Evolutionary conservation across 2,797 vertebrate species (phyloP).

Genomic region (Xerus rutilus): DNA sequence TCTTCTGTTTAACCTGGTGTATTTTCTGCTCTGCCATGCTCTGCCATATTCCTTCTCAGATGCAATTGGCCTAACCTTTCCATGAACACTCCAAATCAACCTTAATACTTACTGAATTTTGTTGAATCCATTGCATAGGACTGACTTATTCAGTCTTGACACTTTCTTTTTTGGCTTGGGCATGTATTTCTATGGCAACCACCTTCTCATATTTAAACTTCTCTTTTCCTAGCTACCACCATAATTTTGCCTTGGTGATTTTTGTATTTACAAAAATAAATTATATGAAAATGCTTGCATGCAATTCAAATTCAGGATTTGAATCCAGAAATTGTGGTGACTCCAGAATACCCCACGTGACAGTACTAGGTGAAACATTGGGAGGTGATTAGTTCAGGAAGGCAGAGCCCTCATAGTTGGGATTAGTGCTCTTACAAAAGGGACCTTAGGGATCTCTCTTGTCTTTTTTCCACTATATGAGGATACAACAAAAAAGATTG

Average conservation of each 20-base stretch:
- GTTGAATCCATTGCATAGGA: neutral
- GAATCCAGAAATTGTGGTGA: neutral
- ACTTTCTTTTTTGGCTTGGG: neutral
- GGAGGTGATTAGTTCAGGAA: neutral
- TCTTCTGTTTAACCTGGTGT: neutral
- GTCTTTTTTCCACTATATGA: neutral
- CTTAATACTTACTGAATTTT: neutral
- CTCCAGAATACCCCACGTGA: neutral
- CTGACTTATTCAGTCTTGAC: neutral
- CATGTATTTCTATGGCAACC: neutral
- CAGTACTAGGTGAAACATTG: neutral
- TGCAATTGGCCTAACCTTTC: neutral
- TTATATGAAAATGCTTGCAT: neutral
- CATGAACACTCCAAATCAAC: neutral
- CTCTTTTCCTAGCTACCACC: neutral
- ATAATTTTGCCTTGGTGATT: neutral
- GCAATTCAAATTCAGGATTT: neutral
- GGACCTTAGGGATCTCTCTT: neutral
- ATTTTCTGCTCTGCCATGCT: neutral
- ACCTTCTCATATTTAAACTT: constrained; percentile 18
- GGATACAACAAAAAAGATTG: neutral
- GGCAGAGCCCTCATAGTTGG: neutral
- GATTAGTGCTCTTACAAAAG: neutral
- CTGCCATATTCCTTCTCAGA: neutral
- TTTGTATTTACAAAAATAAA: constrained; percentile 17